Evolutionary conservation across 2,888 invertebrate genomes (phyloP).

Genomic region (Ophion ellenae): DNA sequence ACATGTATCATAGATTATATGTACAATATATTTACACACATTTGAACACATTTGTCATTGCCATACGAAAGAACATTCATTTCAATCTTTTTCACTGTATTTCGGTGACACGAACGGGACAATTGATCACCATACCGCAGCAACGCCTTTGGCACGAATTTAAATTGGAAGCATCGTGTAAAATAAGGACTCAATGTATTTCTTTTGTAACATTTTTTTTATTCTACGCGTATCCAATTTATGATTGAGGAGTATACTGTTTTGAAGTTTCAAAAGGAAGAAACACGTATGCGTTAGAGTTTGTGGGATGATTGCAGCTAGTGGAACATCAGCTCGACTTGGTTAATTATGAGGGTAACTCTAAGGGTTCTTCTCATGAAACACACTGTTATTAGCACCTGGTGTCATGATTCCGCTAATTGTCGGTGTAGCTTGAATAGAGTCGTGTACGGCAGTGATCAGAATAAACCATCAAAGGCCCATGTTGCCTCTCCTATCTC

Average conservation of each 20-base stretch:
- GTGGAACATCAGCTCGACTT: slow-evolving; percentile 28
- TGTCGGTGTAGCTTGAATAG: slow-evolving; percentile 47
- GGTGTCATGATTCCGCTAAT: slow-evolving; percentile 44
- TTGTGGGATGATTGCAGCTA: neutral
- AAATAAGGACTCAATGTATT: neutral
- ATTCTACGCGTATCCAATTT: neutral
- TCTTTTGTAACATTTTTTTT: neutral
- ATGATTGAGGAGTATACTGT: neutral
- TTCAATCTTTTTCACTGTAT: neutral
- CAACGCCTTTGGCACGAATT: neutral
- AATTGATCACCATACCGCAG: neutral
- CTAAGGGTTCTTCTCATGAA: slow-evolving; percentile 45
- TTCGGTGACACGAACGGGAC: neutral
- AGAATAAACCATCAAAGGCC: slow-evolving; percentile 37
- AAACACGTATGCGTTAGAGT: neutral
- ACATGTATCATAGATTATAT: neutral
- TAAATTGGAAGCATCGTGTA: neutral
- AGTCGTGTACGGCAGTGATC: slow-evolving; percentile 20
- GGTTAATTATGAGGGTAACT: slow-evolving; percentile 46
- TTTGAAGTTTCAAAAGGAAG: neutral
- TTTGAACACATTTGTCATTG: neutral
- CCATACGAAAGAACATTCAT: neutral
- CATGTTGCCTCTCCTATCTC: slow-evolving; percentile 21
- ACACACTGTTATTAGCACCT: slow-evolving; percentile 58
- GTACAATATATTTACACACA: neutral